phyloP scores from a whole-genome alignment of 2,888 invertebrate genomes.

The Melinaea menophilus region DNA sequence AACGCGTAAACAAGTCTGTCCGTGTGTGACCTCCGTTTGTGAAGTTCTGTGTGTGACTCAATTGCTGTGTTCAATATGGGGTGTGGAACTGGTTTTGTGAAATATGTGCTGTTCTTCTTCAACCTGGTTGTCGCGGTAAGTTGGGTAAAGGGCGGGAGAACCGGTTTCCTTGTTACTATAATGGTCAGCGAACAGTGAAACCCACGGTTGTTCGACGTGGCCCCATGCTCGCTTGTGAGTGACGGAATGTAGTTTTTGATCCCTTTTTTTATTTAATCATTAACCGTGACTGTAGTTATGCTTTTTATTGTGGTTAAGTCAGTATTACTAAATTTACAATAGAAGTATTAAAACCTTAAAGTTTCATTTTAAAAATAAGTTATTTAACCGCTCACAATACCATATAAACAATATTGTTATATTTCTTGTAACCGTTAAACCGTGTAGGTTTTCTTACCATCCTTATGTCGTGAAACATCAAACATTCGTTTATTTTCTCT shows the following conservation, averaged over 20 bases:
- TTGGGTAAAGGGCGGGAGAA: conserved; percentile 63
- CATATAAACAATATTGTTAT: neutral
- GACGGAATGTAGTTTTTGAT: conserved; percentile 20
- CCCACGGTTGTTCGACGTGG: conserved; percentile 37
- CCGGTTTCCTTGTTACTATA: conserved; percentile 64
- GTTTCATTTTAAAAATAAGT: neutral
- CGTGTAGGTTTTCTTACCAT: neutral
- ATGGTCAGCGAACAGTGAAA: conserved; percentile 60
- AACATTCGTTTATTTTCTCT: conserved; percentile 19
- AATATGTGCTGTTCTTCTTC: conserved; percentile 89
- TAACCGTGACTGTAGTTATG: conserved; percentile 13
- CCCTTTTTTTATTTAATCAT: conserved; percentile 16
- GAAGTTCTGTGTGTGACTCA: conserved; percentile 58
- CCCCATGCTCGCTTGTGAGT: conserved; percentile 28
- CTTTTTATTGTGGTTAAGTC: neutral
- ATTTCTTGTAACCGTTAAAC: neutral
- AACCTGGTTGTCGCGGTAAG: conserved; percentile 88
- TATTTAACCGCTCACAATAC: neutral
- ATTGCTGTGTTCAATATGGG: conserved; percentile 75
- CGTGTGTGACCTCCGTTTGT: conserved; percentile 64
- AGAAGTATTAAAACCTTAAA: neutral
- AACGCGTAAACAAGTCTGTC: conserved; percentile 46
- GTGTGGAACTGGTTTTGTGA: conserved; percentile 86
- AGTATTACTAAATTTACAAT: neutral
- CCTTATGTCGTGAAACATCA: conserved; percentile 7